Evolutionary conservation across 2,113 vertebrate species (phyloP), one percentile per base, ranked within the genome.

Genomic region (Hypomesus transpacificus): DNA sequence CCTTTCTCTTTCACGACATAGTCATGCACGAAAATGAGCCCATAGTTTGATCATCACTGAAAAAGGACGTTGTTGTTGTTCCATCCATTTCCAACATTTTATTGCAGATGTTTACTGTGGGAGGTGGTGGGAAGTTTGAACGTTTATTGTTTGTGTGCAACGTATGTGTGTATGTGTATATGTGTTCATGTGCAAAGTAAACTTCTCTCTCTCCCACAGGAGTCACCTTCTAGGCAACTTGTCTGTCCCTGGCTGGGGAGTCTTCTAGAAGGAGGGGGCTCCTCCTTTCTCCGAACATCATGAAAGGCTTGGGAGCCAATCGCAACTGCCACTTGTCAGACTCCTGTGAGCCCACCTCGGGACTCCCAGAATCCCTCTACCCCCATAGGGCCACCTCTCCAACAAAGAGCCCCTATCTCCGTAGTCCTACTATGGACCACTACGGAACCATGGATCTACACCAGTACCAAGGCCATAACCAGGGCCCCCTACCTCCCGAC

Each of bases 231-330:
- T 46, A 81, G 73, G 75, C 78, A 79, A 76, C 60, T 78, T 72
- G 54, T 79, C 77, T 81, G 72, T 80, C 53, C 73, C 83, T 69
- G 87, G 84, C 82, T 69, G 72, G 85, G 83, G 76, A 79, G 88
- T 89, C 84, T 84, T 87, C 71, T 92, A 91, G 88, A 84, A 57
- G 81, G 91, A 87, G 86, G 80, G 54, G 74, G 78, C 84, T 59
- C 83, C 86, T 90, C 76, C 82, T 80, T 46, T 46, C 39, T 46
- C 39, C 39, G 17, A 68, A 85, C 87, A 91, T 86, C 90, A 99
- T 99, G 97, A 98, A 98, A 92, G 96, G 96, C 87, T 92, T 98
- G 89, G 95, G 94, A 87, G 94, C 95, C 84, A 95, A 94, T 84
- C 96, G 95, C 86, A 93, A 91, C 85, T 94, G 94, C 78, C 96